phyloP scores from a whole-genome alignment of 2,113 vertebrate genomes.

The Phrynosoma blainvillii region DNA sequence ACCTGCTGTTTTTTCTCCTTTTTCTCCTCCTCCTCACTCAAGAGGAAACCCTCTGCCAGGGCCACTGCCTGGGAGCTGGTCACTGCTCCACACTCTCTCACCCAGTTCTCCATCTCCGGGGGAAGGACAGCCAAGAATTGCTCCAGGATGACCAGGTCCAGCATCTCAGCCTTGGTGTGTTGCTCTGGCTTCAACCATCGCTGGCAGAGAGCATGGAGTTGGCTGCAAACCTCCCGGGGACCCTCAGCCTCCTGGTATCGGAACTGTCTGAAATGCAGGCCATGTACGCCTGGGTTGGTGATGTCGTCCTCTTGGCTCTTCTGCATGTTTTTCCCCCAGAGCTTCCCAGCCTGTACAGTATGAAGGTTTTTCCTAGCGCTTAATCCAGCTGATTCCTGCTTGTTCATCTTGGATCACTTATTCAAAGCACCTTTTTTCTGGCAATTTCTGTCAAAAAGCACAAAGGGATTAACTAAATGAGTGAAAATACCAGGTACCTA shows the following conservation, averaged over 20 bases:
- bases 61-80: neutral
- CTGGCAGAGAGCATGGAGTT: neutral
- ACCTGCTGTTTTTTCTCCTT: neutral
- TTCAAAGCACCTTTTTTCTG: neutral
- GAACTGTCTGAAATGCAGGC: neutral
- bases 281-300: neutral
- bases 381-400: neutral
- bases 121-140: neutral
- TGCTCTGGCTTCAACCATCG: neutral
- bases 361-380: no score
- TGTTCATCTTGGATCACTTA: neutral
- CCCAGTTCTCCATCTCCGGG: neutral
- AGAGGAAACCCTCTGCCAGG: neutral
- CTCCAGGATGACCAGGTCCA: neutral
- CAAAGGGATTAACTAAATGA: neutral
- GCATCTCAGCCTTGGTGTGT: neutral
- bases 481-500: no score
- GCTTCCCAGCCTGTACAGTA: no score
- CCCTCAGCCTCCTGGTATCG: neutral
- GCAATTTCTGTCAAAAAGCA: neutral
- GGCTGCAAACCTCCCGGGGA: neutral
- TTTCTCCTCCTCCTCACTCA: neutral
- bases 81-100: neutral
- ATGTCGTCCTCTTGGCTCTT: neutral
- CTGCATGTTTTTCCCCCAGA: neutral